These are phyloP conservation scores for Scarus forsteni DNA, from an alignment of 2,797 vertebrate genomes.

Conservation along the genomic window DNA sequence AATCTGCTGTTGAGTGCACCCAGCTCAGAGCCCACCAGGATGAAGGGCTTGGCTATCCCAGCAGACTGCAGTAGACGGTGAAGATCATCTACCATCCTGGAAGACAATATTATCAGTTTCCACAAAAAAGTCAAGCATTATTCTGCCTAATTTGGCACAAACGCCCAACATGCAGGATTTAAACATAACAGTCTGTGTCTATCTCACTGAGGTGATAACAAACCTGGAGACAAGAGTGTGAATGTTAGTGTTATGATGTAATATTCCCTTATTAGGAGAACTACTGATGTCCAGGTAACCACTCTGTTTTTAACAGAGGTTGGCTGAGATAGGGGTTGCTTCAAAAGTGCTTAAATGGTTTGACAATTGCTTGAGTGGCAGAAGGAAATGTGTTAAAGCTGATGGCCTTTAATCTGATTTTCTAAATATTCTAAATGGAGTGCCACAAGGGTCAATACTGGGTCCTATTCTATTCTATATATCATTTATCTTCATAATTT, in stretches of 20 bases:
- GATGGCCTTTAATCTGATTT: too few relatives aligned
- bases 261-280: constrained; percentile 29
- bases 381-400: too few relatives aligned
- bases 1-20: constrained; percentile 85
- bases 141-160: constrained; percentile 15
- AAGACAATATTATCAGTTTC: constrained; percentile 59
- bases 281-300: too few relatives aligned
- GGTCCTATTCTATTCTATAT: too few relatives aligned
- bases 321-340: too few relatives aligned
- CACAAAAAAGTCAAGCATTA: constrained; percentile 35
- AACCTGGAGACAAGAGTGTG: background rate
- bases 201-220: constrained; percentile 4
- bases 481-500: too few relatives aligned
- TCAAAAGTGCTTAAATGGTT: too few relatives aligned
- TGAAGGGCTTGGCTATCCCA: constrained; percentile 79
- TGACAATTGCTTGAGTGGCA: too few relatives aligned
- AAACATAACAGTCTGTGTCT: constrained; percentile 25
- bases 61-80: constrained; percentile 84
- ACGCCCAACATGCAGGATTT: constrained; percentile 28
- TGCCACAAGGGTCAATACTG: too few relatives aligned
- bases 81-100: constrained; percentile 88
- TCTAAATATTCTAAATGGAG: too few relatives aligned
- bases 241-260: background rate
- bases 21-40: constrained; percentile 86
- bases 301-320: too few relatives aligned